A percentile compares a stretch with the other conserved stretches of the same genome.
phyloP scores from a whole-genome alignment of 2,797 vertebrate genomes.

The Margarornis squamiger region DNA sequence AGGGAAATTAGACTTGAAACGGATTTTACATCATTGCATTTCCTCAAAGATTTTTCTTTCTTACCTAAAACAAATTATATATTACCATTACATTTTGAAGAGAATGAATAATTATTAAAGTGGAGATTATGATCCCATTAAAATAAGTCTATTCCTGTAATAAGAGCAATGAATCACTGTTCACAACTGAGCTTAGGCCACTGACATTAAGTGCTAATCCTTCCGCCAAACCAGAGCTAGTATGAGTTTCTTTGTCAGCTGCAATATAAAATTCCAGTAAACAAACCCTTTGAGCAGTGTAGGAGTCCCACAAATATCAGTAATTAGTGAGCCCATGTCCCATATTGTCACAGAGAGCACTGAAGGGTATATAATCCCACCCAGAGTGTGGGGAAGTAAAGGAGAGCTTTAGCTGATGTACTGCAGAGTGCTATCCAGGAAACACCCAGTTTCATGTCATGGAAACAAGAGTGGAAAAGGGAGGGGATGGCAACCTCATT shows the following conservation, averaged over 20 bases:
- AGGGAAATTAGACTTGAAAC: neutral
- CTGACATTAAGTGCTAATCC: neutral
- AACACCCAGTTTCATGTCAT: neutral
- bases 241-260: neutral
- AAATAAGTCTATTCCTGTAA: slow-evolving; percentile 6
- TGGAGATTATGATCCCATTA: slow-evolving; percentile 15
- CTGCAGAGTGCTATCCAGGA: neutral
- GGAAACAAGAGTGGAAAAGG: neutral
- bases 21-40: slow-evolving; percentile 7
- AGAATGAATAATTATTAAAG: slow-evolving; percentile 35
- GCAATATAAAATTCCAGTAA: neutral
- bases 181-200: neutral
- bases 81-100: neutral
- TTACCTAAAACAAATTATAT: neutral
- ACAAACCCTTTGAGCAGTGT: neutral
- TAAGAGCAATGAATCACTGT: slow-evolving; percentile 34
- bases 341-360: neutral
- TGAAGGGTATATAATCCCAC: neutral
- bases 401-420: neutral
- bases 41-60: slow-evolving; percentile 13
- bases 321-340: neutral
- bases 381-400: neutral
- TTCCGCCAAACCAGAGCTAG: neutral
- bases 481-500: neutral
- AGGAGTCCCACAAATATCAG: neutral